These are phyloP conservation scores for Habrosyne pyritoides DNA, from an alignment of 2,888 invertebrate species.

Conservation along the genomic window DNA sequence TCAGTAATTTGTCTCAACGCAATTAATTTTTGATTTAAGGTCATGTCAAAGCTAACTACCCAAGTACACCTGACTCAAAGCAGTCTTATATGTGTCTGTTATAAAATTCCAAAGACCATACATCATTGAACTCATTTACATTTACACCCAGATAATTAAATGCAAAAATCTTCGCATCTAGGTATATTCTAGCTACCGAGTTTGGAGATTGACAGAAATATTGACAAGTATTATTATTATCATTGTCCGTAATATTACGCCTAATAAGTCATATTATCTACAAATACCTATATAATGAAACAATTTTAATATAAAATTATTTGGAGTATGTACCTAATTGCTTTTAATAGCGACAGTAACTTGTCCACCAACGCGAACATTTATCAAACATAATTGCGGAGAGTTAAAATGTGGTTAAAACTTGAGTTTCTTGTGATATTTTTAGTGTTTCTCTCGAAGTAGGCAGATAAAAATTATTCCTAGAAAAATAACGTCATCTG, in stretches of 20 bases:
- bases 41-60: not conserved
- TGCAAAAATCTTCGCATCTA: no score
- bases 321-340: no score
- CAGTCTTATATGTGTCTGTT: no score
- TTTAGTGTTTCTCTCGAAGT: not conserved
- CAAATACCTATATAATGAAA: no score
- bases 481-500: slow-evolving; percentile 47
- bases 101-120: no score
- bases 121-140: no score
- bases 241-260: no score
- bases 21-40: not conserved
- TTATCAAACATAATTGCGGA: not conserved
- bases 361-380: not conserved
- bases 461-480: slow-evolving; percentile 17
- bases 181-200: no score
- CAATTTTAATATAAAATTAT: not conserved
- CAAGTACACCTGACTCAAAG: not conserved
- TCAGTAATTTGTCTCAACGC: not conserved
- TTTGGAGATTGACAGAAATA: no score
- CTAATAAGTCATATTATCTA: no score
- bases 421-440: slow-evolving; percentile 8
- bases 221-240: no score
- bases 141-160: no score
- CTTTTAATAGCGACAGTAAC: not conserved
- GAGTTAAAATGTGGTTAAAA: not conserved